A percentile compares a stretch with the other conserved stretches of the same genome.
Conservation (phyloP, 2,797 vertebrate species). For the Gadopsis bispinosus region DNA sequence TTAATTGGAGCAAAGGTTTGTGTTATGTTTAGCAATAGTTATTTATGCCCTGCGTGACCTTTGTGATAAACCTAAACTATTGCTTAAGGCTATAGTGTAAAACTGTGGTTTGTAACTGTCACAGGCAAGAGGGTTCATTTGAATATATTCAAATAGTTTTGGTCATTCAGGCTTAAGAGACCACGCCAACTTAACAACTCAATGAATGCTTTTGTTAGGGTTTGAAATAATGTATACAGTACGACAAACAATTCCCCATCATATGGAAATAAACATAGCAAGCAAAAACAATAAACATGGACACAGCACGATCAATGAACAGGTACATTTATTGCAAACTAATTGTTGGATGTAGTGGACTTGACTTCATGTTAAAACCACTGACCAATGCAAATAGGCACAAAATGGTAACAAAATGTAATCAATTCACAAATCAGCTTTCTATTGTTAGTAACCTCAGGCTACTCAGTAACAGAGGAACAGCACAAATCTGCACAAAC, state of each 20-base stretch:
- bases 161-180: background rate
- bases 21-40: conserved; percentile 19
- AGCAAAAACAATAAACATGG: background rate
- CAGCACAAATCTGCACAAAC: background rate
- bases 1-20: conserved; percentile 45
- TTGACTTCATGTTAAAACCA: background rate
- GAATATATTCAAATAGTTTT: background rate
- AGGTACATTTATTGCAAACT: background rate
- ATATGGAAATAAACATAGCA: background rate
- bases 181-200: background rate
- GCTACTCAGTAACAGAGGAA: background rate
- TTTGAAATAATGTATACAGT: background rate
- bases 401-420: background rate
- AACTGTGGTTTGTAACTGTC: conserved; percentile 24
- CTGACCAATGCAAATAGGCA: background rate
- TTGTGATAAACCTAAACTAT: conserved; percentile 16
- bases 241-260: background rate
- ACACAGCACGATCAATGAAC: background rate
- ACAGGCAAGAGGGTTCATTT: background rate
- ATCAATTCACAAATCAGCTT: conserved; percentile 7
- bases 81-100: conserved; percentile 24
- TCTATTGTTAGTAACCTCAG: background rate
- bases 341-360: background rate
- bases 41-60: conserved; percentile 35
- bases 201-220: background rate